Evolutionary conservation across 2,888 invertebrate genomes (phyloP).

Genomic region (Aphrophora alni): DNA sequence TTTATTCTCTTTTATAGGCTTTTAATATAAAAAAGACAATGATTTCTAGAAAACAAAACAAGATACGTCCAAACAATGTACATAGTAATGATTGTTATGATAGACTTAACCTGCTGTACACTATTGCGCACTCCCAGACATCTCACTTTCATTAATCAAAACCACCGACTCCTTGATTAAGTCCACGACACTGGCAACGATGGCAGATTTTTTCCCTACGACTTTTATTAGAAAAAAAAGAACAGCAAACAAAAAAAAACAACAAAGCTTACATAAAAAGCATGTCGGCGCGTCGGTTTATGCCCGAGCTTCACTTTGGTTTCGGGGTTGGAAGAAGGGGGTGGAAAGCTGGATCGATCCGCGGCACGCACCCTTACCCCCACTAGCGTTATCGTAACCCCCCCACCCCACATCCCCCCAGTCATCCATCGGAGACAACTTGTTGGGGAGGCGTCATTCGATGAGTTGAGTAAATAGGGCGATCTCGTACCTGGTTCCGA

Average conservation of each 20-base stretch:
- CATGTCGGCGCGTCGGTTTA: slow-evolving; percentile 34
- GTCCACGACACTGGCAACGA: slow-evolving; percentile 9
- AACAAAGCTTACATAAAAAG: slow-evolving; percentile 31
- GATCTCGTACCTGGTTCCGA: neutral
- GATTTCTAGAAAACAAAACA: no score
- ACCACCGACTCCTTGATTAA: slow-evolving; percentile 1
- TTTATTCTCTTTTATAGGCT: no score
- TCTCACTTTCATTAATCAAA: slow-evolving; percentile 29
- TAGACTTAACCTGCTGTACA: neutral
- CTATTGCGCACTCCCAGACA: neutral
- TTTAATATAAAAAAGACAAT: no score
- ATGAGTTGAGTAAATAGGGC: no score
- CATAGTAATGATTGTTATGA: no score
- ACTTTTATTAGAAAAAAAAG: neutral
- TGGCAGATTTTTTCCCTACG: slow-evolving; percentile 20
- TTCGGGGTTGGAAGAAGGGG: slow-evolving; percentile 29
- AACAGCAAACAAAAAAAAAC: slow-evolving; percentile 19
- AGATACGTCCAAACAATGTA: no score
- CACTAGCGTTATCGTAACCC: neutral
- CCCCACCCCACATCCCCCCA: neutral
- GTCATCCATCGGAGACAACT: neutral
- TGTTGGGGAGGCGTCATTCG: neutral
- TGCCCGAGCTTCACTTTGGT: slow-evolving; percentile 32
- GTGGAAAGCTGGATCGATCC: slow-evolving; percentile 27
- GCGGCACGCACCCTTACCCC: slow-evolving; percentile 13